Conservation (phyloP, 2,888 invertebrate genomes). For the Dione vanillae region DNA sequence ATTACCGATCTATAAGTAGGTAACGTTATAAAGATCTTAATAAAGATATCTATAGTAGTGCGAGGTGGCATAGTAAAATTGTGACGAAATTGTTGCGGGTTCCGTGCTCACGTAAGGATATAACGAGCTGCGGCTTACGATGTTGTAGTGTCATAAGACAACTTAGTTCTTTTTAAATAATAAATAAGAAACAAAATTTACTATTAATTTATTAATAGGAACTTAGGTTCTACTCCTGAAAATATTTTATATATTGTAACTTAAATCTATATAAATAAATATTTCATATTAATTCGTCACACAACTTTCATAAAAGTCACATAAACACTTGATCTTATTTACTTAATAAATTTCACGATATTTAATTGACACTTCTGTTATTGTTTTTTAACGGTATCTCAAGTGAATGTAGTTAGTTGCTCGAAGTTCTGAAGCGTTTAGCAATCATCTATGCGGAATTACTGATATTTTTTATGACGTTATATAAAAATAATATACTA, state of each 20-base stretch:
- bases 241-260: too few species aligned
- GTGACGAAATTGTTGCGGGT: too few species aligned
- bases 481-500: too few species aligned
- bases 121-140: too few species aligned
- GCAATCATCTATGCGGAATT: background rate
- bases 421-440: background rate
- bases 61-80: too few species aligned
- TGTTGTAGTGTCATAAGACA: too few species aligned
- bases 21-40: background rate
- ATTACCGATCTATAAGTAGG: background rate
- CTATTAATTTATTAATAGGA: too few species aligned
- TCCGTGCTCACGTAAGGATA: too few species aligned
- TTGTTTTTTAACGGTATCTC: conserved; percentile 32
- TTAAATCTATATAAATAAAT: background rate
- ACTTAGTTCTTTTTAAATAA: background rate
- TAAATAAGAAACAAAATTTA: too few species aligned
- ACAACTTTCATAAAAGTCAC: background rate
- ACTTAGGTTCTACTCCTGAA: too few species aligned
- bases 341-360: conserved; percentile 26
- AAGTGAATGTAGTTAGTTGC: conserved; percentile 14
- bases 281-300: conserved; percentile 4
- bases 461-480: background rate
- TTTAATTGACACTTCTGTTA: conserved; percentile 26
- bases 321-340: conserved; percentile 39
- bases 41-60: background rate